A percentile compares a stretch with the other conserved stretches of the same genome.
Evolutionary conservation across 2,888 invertebrate genomes (phyloP).

Genomic region (Arge pagana): DNA sequence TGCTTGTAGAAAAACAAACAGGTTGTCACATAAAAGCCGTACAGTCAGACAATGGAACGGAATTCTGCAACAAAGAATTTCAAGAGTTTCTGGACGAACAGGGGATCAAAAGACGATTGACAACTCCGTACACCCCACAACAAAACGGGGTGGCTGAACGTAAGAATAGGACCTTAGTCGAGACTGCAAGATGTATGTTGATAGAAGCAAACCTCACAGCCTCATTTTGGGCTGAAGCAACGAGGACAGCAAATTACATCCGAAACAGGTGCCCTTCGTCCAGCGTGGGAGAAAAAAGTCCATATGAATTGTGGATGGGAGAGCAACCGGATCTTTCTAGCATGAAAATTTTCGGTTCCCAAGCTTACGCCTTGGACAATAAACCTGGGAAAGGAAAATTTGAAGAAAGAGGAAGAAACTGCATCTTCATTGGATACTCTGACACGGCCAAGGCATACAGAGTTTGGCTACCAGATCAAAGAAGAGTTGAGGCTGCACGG

Average conservation of each 20-base stretch:
- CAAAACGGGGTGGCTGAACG: conserved; percentile 46
- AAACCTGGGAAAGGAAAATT: too few species aligned
- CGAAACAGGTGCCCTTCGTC: neutral
- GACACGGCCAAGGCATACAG: too few species aligned
- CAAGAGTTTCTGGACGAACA: conserved; percentile 31
- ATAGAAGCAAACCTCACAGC: neutral
- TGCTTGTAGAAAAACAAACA: conserved; percentile 29
- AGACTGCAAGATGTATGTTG: conserved; percentile 31
- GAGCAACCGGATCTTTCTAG: neutral
- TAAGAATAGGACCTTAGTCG: conserved; percentile 32
- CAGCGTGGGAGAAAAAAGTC: neutral
- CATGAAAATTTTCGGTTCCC: neutral
- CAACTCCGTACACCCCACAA: conserved; percentile 40
- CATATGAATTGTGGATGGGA: neutral
- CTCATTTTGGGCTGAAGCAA: neutral
- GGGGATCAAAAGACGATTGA: conserved; percentile 37
- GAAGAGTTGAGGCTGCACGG: too few species aligned
- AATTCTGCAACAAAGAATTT: conserved; percentile 34
- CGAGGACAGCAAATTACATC: neutral
- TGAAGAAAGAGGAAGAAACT: conserved; percentile 16
- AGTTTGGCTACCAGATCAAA: too few species aligned
- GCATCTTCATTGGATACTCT: too few species aligned
- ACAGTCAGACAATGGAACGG: conserved; percentile 35
- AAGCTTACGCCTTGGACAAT: too few species aligned
- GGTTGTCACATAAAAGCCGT: conserved; percentile 31